Percentiles rank a stretch among this genome's conserved stretches.
These are phyloP conservation scores for Drosophila austrosaltans DNA, from an alignment of 2,888 invertebrate species.

Conservation along the genomic window DNA sequence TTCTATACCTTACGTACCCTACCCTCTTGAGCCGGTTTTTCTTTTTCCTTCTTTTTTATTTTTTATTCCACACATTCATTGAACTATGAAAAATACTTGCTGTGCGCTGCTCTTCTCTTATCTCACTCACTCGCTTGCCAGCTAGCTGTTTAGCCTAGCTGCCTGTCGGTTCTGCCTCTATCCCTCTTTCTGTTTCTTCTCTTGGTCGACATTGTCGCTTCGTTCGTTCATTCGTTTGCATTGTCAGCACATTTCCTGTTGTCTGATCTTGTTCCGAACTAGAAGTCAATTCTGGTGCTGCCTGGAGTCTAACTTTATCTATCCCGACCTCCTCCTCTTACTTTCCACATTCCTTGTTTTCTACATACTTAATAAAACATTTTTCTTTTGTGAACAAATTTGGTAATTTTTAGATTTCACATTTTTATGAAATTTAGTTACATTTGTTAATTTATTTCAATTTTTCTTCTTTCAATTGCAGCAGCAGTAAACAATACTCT, in stretches of 20 bases:
- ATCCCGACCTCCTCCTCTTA: neutral
- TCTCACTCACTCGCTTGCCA: slow-evolving; percentile 5
- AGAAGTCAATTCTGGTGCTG: neutral
- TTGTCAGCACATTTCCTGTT: slow-evolving; percentile 10
- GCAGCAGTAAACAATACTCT: slow-evolving; percentile 7
- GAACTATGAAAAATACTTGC: slow-evolving; percentile 20
- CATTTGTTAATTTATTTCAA: neutral
- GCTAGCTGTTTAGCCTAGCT: slow-evolving; percentile 6
- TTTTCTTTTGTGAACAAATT: neutral
- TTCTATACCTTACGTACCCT: neutral
- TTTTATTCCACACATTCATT: slow-evolving; percentile 15
- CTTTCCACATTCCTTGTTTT: neutral
- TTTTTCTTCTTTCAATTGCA: neutral
- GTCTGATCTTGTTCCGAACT: slow-evolving; percentile 6
- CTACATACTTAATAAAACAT: neutral
- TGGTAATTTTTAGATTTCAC: neutral
- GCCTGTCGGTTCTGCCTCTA: slow-evolving; percentile 1
- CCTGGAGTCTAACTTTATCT: neutral
- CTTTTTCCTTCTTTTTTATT: slow-evolving; percentile 1
- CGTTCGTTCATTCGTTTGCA: neutral
- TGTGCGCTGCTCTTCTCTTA: slow-evolving; percentile 6
- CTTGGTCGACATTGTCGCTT: neutral
- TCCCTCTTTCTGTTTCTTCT: neutral
- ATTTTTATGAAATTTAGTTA: no score
- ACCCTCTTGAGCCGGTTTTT: slow-evolving; percentile 21